Conservation (phyloP, 64 coral and sea anemone species). For the Montipora sp. region DNA sequence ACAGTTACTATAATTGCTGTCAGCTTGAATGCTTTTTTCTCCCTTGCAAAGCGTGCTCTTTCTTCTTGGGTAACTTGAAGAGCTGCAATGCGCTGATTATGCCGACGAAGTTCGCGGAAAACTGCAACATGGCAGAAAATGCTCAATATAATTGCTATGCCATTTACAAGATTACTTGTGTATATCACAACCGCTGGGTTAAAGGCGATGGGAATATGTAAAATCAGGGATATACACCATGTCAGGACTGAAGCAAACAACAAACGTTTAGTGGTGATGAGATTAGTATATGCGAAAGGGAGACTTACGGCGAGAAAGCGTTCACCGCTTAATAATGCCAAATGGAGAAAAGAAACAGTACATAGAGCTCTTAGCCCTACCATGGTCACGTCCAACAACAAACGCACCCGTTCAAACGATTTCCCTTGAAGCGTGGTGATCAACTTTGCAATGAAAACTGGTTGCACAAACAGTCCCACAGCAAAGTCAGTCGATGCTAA, state of each 20-base stretch:
- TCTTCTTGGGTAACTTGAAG: neutral
- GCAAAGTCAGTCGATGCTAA: neutral
- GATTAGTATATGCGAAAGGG: neutral
- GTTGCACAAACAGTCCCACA: neutral
- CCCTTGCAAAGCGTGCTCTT: neutral
- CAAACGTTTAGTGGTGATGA: neutral
- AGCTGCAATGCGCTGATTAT: neutral
- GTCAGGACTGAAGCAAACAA: neutral
- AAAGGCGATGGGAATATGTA: neutral
- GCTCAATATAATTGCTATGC: neutral
- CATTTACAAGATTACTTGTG: neutral
- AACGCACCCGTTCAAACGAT: neutral
- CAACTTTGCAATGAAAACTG: neutral
- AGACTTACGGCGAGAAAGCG: neutral
- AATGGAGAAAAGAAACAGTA: neutral
- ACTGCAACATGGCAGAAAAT: neutral
- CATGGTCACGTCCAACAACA: neutral
- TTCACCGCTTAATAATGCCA: neutral
- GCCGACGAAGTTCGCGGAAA: neutral
- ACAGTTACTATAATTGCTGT: neutral
- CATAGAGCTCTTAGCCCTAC: neutral
- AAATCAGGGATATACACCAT: neutral
- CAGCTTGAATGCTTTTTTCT: neutral
- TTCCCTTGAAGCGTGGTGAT: neutral
- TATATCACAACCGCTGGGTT: neutral